A percentile compares a stretch with the other conserved stretches of the same genome.
phyloP scores from a whole-genome alignment of 2,113 vertebrate species.

The Rhinoptilus africanus region DNA sequence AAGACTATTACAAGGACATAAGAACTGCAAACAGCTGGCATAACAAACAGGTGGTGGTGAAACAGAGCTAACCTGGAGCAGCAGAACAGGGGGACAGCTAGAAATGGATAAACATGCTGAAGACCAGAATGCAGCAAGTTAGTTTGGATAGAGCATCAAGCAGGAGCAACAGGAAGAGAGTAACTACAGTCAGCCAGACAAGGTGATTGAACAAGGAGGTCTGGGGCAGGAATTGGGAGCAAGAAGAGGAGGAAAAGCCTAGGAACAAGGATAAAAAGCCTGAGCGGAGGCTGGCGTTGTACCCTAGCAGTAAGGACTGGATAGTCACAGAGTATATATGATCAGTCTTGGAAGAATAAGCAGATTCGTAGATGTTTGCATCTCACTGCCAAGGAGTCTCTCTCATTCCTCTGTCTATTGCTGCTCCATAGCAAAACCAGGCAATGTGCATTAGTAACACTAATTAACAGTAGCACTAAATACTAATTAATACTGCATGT shows the following conservation, averaged over 20 bases:
- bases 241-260: neutral
- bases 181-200: neutral
- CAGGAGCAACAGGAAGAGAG: neutral
- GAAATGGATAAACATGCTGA: neutral
- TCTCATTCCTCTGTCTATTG: neutral
- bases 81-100: neutral
- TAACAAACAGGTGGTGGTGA: neutral
- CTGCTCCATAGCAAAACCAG: neutral
- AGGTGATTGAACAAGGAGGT: neutral
- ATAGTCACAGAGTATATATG: neutral
- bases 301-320: neutral
- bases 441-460: neutral
- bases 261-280: neutral
- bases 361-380: neutral
- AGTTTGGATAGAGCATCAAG: neutral
- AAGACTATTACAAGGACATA: neutral
- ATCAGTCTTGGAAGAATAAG: fast-evolving
- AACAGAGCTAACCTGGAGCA: neutral
- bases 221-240: neutral
- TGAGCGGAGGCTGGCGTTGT: neutral
- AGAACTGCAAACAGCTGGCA: neutral
- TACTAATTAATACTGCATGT: neutral
- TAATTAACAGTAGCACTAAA: neutral
- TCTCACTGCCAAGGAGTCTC: neutral
- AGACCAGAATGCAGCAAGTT: neutral